These are phyloP conservation scores for Psittacula derbiana DNA, from an alignment of 2,797 vertebrate species.

Conservation along the genomic window DNA sequence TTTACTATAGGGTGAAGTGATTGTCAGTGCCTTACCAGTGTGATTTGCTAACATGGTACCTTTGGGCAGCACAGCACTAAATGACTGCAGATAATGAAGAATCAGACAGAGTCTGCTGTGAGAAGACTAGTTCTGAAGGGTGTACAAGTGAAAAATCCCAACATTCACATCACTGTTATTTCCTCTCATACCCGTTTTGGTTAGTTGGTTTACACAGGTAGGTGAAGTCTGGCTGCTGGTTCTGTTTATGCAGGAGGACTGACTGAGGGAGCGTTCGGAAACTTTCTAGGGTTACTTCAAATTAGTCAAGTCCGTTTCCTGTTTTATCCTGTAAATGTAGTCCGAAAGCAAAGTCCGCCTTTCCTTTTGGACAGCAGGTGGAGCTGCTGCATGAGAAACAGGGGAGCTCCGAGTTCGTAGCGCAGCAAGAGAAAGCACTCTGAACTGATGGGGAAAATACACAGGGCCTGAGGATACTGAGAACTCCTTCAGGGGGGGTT, in stretches of 20 bases:
- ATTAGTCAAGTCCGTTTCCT: neutral
- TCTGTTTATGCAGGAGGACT: neutral
- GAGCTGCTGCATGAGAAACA: constrained; percentile 28
- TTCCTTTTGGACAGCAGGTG: constrained; percentile 42
- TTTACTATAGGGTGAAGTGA: neutral
- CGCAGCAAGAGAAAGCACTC: neutral
- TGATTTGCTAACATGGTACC: neutral
- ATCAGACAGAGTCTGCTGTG: neutral
- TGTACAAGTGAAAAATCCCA: neutral
- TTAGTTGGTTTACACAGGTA: neutral
- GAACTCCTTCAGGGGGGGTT: neutral
- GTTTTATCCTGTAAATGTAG: neutral
- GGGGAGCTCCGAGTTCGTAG: neutral
- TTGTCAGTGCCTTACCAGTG: neutral
- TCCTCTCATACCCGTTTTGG: neutral
- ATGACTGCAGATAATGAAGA: neutral
- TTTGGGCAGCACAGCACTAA: neutral
- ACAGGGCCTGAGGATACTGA: neutral
- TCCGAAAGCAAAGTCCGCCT: neutral
- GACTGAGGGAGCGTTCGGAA: neutral
- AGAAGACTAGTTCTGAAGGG: neutral
- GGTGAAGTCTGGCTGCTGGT: neutral
- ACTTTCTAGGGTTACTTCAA: neutral
- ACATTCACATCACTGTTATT: neutral
- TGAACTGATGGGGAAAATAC: neutral